These are phyloP conservation scores for Liparis tanakae DNA, from an alignment of 2,797 vertebrate genomes.

Conservation along the genomic window DNA sequence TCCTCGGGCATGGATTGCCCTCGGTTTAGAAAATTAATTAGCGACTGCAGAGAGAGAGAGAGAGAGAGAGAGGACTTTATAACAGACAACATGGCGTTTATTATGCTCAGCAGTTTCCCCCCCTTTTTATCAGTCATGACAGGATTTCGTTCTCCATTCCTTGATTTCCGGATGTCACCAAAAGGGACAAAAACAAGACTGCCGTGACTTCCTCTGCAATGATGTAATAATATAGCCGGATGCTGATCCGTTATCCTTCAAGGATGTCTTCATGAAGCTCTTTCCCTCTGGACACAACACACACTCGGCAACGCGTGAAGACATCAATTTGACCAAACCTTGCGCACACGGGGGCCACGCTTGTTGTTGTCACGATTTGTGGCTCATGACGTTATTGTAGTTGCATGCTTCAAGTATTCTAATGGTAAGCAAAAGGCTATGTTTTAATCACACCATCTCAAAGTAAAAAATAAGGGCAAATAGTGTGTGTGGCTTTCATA, in stretches of 20 bases:
- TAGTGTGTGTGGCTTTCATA: not conserved
- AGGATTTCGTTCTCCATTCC: too few species aligned
- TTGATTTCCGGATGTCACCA: not conserved
- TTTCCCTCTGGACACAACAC: not conserved
- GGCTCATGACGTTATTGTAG: not conserved
- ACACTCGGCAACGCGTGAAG: not conserved
- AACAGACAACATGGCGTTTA: constrained; percentile 19
- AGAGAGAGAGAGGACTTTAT: constrained; percentile 15
- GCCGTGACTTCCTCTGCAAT: not conserved
- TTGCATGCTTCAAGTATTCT: not conserved
- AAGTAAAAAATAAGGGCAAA: not conserved
- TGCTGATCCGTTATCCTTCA: constrained; percentile 2
- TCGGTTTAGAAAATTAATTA: constrained; percentile 51
- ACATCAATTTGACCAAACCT: not conserved
- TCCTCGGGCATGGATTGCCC: constrained; percentile 27
- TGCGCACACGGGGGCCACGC: not conserved
- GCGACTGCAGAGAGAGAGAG: constrained; percentile 16
- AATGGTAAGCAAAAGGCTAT: not conserved
- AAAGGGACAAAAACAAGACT: constrained; percentile 1
- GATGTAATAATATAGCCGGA: not conserved
- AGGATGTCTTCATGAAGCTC: not conserved
- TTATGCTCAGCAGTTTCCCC: constrained; percentile 7
- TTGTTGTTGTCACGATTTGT: not conserved
- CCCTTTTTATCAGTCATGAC: constrained; percentile 12
- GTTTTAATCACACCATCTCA: not conserved